Conservation (phyloP, 2,888 invertebrate species). For the Megalurothrips usitatus region DNA sequence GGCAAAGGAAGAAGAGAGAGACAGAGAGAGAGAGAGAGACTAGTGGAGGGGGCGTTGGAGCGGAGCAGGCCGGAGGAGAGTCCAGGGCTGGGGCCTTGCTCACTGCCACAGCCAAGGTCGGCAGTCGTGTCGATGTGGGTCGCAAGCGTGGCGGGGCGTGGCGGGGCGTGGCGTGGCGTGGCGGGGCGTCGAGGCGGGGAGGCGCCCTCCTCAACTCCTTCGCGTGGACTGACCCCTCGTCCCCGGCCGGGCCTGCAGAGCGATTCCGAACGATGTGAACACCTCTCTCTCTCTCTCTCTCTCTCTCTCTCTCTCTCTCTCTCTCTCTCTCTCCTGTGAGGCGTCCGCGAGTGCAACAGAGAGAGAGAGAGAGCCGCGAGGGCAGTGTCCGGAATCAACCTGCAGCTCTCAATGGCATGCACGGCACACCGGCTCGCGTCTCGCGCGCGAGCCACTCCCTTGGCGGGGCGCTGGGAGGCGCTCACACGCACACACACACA, state of each 20-base stretch:
- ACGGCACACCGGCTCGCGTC: conserved; percentile 34
- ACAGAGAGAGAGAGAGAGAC: too few species aligned
- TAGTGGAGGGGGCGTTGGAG: too few species aligned
- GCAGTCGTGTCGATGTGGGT: neutral
- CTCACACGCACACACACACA: conserved; percentile 4
- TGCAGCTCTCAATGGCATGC: neutral
- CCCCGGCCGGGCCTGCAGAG: neutral
- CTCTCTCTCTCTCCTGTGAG: too few species aligned
- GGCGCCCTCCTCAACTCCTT: neutral
- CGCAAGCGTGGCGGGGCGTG: neutral
- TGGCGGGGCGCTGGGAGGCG: neutral
- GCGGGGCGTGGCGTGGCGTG: neutral
- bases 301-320: too few species aligned
- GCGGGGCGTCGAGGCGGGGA: neutral
- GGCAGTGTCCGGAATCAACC: neutral
- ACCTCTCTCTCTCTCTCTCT: too few species aligned
- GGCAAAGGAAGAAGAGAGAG: too few species aligned
- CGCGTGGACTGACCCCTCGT: neutral
- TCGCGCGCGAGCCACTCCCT: conserved; percentile 25
- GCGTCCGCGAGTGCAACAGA: too few species aligned
- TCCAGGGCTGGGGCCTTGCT: neutral
- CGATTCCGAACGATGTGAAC: too few species aligned
- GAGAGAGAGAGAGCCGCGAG: too few species aligned
- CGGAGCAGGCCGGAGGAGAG: too few species aligned
- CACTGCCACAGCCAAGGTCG: conserved; percentile 14